Evolutionary conservation across 2,888 invertebrate species (phyloP).

Genomic region (Margaritifera margaritifera): DNA sequence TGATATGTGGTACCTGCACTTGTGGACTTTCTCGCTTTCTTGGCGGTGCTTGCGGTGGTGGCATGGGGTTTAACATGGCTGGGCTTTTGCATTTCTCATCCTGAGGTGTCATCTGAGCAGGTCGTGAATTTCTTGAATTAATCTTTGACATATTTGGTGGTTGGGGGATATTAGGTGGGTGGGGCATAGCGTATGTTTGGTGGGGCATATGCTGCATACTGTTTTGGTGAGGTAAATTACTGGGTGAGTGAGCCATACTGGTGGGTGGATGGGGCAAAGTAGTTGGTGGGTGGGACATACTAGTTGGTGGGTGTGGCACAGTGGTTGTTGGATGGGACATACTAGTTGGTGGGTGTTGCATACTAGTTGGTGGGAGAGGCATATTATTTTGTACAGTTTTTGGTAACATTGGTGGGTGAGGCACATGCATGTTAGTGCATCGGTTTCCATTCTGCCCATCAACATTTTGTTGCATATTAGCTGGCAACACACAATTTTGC

Average conservation of each 20-base stretch:
- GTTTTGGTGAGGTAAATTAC: no score
- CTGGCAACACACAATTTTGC: background rate
- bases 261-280: constrained; percentile 30
- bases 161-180: constrained; percentile 29
- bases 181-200: constrained; percentile 28
- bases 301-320: constrained; percentile 20
- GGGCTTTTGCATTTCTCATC: no score
- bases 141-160: constrained; percentile 26
- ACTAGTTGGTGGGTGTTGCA: constrained; percentile 29
- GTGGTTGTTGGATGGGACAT: constrained; percentile 21
- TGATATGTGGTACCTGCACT: constrained; percentile 71
- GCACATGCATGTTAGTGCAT: constrained; percentile 34
- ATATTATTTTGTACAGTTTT: constrained; percentile 29
- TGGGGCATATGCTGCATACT: background rate
- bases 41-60: constrained; percentile 44
- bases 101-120: no score
- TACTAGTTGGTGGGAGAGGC: constrained; percentile 23
- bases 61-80: constrained; percentile 15
- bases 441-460: constrained; percentile 25
- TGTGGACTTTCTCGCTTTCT: constrained; percentile 65
- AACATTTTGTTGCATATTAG: constrained; percentile 19
- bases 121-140: no score
- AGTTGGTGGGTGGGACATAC: constrained; percentile 14
- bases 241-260: no score
- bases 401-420: constrained; percentile 33